Conservation (phyloP, 2,113 vertebrate genomes). For the Danio rerio region DNA sequence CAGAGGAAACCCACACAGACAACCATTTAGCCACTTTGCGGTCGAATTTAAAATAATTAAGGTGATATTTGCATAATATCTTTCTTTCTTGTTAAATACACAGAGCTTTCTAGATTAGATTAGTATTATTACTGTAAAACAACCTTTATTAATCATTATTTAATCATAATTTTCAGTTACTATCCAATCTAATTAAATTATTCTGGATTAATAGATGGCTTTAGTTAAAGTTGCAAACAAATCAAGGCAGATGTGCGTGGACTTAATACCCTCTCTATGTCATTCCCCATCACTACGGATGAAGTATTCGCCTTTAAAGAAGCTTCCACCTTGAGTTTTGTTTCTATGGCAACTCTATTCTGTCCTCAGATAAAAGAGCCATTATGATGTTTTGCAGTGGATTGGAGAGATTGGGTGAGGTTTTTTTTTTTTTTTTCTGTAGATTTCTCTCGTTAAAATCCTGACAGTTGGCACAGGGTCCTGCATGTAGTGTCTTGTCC, state of each 20-base stretch:
- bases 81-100: neutral
- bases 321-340: constrained; percentile 61
- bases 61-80: neutral
- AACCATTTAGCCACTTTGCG: too few relatives aligned
- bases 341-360: constrained; percentile 72
- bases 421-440: constrained; percentile 18
- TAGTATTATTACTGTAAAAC: neutral
- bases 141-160: neutral
- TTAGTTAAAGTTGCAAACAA: constrained; percentile 38
- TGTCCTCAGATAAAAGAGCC: constrained; percentile 62
- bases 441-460: constrained; percentile 51
- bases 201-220: constrained; percentile 21
- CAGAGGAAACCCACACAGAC: too few relatives aligned
- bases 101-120: neutral
- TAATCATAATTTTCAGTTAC: neutral
- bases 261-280: neutral
- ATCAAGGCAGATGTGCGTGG: constrained; percentile 17
- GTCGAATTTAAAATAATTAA: too few relatives aligned
- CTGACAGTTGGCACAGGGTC: constrained; percentile 40
- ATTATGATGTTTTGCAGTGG: constrained; percentile 59
- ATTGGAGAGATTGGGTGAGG: constrained; percentile 41
- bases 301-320: constrained; percentile 57
- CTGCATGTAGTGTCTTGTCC: constrained; percentile 20
- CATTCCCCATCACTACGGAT: constrained; percentile 41
- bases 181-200: neutral